Conservation (phyloP, 2,113 vertebrate genomes). For the Daubentonia madagascariensis region DNA sequence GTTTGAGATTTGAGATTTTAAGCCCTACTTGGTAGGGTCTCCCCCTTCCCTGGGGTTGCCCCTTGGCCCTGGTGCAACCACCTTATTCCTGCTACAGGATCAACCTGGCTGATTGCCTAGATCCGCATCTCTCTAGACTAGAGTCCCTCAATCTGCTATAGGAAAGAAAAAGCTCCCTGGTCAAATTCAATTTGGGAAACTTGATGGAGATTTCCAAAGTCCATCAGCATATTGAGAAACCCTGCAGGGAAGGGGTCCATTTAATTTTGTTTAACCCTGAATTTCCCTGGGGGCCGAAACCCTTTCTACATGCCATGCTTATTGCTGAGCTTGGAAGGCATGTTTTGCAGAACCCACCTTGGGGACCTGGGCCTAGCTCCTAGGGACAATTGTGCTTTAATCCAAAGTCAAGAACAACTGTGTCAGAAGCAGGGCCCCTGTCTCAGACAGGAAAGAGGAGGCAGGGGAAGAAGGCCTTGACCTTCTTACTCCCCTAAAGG, state of each 20-base stretch:
- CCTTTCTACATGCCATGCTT: background rate
- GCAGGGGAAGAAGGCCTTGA: background rate
- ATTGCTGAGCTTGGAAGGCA: background rate
- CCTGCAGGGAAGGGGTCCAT: background rate
- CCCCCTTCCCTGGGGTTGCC: background rate
- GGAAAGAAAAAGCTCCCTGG: background rate
- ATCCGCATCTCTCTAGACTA: background rate
- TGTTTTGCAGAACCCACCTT: background rate
- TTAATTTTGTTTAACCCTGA: background rate
- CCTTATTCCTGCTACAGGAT: background rate
- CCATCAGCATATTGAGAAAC: background rate
- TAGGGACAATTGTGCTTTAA: background rate
- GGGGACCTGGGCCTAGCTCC: background rate
- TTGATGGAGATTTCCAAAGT: background rate
- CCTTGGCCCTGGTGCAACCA: background rate
- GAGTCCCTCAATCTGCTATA: background rate
- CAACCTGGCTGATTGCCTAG: background rate
- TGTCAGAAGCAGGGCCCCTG: background rate
- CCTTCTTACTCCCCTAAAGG: background rate
- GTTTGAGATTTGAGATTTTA: background rate
- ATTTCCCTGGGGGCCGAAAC: background rate
- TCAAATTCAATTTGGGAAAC: background rate
- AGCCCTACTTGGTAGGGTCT: background rate
- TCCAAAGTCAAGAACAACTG: background rate
- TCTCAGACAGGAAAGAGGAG: background rate